These are phyloP conservation scores for Siniperca obscura DNA, from an alignment of 2,797 vertebrate species.

Conservation along the genomic window DNA sequence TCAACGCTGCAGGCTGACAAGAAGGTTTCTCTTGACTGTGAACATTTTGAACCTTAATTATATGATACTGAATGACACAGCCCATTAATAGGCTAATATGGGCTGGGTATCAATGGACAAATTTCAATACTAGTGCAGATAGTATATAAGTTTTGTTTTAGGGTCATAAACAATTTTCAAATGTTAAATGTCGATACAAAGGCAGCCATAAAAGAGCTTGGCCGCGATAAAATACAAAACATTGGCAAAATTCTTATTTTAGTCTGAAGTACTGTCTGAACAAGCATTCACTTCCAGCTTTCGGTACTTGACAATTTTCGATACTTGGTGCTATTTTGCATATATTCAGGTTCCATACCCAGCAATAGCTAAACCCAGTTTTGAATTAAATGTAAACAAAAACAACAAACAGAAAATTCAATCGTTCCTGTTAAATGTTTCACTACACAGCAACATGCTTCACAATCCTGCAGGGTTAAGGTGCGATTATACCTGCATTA, in stretches of 20 bases:
- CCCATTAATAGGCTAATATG: slow-evolving; percentile 44
- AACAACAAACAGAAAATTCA: not conserved
- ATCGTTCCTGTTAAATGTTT: no score
- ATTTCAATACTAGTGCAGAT: not conserved
- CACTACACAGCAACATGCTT: not conserved
- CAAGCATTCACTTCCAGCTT: not conserved
- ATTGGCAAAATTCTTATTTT: not conserved
- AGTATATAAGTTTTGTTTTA: not conserved
- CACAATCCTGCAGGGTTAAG: not conserved
- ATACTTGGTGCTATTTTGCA: not conserved
- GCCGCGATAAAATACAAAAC: no score
- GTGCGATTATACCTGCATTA: not conserved
- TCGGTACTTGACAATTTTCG: not conserved
- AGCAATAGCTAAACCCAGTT: not conserved
- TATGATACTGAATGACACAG: slow-evolving; percentile 49
- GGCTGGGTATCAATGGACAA: not conserved
- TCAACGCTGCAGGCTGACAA: slow-evolving; percentile 56
- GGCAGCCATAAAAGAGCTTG: not conserved
- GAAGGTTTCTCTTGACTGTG: slow-evolving; percentile 45
- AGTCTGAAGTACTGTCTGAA: no score
- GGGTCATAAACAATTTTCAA: not conserved
- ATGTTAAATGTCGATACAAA: not conserved
- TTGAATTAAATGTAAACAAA: not conserved
- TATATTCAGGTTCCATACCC: not conserved
- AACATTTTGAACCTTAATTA: slow-evolving; percentile 47